These are phyloP conservation scores for Sternarchorhynchus goeldii DNA, from an alignment of 2,797 vertebrate species.

Conservation along the genomic window DNA sequence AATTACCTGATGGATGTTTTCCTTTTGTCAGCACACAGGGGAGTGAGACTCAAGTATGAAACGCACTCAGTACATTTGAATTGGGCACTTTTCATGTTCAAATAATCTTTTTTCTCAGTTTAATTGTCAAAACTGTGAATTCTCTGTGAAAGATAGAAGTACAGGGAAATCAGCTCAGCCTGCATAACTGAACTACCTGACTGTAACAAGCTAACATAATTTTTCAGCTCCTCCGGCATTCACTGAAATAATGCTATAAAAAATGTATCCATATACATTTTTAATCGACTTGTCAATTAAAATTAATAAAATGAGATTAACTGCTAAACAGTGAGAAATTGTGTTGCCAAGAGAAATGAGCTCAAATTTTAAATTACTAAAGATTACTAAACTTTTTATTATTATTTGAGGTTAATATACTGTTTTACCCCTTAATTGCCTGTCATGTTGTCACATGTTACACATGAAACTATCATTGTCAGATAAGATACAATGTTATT, in stretches of 20 bases:
- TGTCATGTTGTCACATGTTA: too few species aligned
- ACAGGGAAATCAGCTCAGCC: background rate
- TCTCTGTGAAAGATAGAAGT: too few species aligned
- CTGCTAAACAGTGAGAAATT: slow-evolving; percentile 32
- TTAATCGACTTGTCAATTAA: slow-evolving; percentile 46
- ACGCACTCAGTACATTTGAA: background rate
- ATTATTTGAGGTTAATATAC: too few species aligned
- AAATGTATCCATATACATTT: slow-evolving; percentile 46
- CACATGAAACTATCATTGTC: too few species aligned
- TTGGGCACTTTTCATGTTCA: background rate
- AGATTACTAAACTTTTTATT: background rate
- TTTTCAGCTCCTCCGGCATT: slow-evolving; percentile 7
- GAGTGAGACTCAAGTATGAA: background rate
- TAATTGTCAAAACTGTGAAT: background rate
- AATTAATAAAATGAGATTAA: slow-evolving; percentile 31
- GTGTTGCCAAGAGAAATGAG: background rate
- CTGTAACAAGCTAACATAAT: slow-evolving; percentile 32
- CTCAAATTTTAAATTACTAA: background rate
- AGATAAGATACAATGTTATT: too few species aligned
- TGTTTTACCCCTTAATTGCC: too few species aligned
- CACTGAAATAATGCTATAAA: slow-evolving; percentile 47
- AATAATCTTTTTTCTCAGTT: background rate
- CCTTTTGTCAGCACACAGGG: background rate
- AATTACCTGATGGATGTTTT: slow-evolving; percentile 42
- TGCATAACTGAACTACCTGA: slow-evolving; percentile 23